A percentile compares a stretch with the other conserved stretches of the same genome.
These are phyloP conservation scores for Meta bourneti DNA, from an alignment of 2,888 invertebrate genomes.

Conservation along the genomic window DNA sequence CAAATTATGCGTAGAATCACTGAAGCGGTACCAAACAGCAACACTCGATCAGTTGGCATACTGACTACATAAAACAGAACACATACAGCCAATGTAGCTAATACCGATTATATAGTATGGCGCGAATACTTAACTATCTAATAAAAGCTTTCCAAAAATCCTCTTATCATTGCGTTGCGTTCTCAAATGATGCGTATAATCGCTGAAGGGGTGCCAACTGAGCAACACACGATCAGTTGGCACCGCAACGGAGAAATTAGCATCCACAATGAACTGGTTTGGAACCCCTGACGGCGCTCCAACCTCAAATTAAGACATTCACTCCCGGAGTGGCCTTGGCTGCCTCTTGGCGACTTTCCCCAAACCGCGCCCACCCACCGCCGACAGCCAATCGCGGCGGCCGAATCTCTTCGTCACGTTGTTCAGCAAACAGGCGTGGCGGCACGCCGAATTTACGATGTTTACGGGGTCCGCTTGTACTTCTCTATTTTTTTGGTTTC, in stretches of 20 bases:
- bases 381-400: constrained; percentile 38
- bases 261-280: constrained; percentile 62
- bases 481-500: neutral
- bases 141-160: too few species aligned
- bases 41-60: too few species aligned
- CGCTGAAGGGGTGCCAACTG: neutral
- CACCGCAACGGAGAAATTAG: constrained; percentile 34
- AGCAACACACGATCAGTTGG: neutral
- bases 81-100: too few species aligned
- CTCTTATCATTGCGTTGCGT: neutral
- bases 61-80: too few species aligned
- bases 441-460: constrained; percentile 68
- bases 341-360: constrained; percentile 12
- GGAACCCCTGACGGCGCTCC: constrained; percentile 25
- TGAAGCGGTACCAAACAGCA: too few species aligned
- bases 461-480: constrained; percentile 55
- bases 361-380: constrained; percentile 40
- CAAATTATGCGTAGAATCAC: too few species aligned
- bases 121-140: too few species aligned
- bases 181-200: neutral
- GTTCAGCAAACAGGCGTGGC: constrained; percentile 73
- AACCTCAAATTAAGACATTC: constrained; percentile 61
- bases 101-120: too few species aligned
- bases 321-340: constrained; percentile 44
- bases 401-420: constrained; percentile 24